A percentile compares a stretch with the other conserved stretches of the same genome.
Conservation (phyloP, 2,888 invertebrate species). For the Ligdia adustata region DNA sequence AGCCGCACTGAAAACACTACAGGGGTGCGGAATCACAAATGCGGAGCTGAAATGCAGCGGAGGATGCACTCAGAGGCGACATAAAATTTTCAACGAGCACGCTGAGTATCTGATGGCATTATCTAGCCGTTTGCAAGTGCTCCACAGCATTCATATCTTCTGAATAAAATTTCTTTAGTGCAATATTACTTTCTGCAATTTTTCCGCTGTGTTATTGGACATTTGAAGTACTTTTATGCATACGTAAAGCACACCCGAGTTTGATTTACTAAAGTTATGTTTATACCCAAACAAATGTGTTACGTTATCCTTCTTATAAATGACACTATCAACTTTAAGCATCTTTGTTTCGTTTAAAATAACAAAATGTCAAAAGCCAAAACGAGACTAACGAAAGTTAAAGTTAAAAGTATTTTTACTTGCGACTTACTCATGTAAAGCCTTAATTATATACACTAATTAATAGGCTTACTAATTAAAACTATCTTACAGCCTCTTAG, state of each 20-base stretch:
- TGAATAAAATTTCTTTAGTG: conserved; percentile 70
- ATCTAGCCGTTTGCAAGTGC: conserved; percentile 78
- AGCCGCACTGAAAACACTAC: conserved; percentile 15
- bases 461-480: too few relatives aligned
- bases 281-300: too few relatives aligned
- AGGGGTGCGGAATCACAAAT: conserved; percentile 53
- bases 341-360: too few relatives aligned
- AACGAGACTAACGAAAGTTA: too few relatives aligned
- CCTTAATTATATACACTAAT: too few relatives aligned
- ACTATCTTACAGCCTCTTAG: too few relatives aligned
- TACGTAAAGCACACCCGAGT: conserved; percentile 6
- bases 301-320: too few relatives aligned
- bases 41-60: conserved; percentile 57
- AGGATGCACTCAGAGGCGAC: conserved; percentile 74
- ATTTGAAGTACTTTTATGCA: conserved; percentile 23
- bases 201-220: conserved; percentile 32
- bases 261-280: conserved; percentile 3
- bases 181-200: conserved; percentile 36
- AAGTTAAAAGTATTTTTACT: too few relatives aligned
- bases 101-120: conserved; percentile 76
- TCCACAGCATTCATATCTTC: conserved; percentile 71
- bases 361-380: too few relatives aligned
- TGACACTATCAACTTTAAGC: too few relatives aligned
- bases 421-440: too few relatives aligned
- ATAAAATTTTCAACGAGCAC: conserved; percentile 80